A percentile compares a stretch with the other conserved stretches of the same genome.
These are phyloP conservation scores for Danionella dracula DNA, from an alignment of 2,797 vertebrate species.

Conservation along the genomic window DNA sequence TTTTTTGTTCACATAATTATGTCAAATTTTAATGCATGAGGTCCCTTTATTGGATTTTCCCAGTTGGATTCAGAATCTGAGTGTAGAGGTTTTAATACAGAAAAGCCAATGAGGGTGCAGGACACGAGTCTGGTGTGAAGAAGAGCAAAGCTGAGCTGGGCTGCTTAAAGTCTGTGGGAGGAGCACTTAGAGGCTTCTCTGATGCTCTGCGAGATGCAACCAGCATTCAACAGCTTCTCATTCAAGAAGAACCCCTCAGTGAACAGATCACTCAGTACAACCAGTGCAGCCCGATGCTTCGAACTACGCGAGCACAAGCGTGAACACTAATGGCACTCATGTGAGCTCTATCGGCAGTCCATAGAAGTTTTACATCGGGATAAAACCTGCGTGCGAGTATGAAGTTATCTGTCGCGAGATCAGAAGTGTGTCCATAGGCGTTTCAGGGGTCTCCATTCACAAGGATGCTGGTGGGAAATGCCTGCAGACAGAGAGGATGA, in stretches of 20 bases:
- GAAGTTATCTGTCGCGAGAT: slow-evolving; percentile 20
- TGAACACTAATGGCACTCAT: not conserved
- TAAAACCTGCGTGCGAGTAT: not conserved
- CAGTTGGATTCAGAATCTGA: too few relatives aligned
- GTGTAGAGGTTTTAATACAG: too few relatives aligned
- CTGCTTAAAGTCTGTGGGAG: not conserved
- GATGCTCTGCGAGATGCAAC: slow-evolving; percentile 19
- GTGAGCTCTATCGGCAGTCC: not conserved
- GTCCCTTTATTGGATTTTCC: too few relatives aligned
- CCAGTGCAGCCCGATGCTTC: slow-evolving; percentile 4
- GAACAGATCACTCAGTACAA: slow-evolving; percentile 18
- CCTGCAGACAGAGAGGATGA: slow-evolving; percentile 95
- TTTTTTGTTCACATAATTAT: too few relatives aligned
- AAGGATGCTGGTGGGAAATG: slow-evolving; percentile 99
- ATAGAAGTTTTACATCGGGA: slow-evolving; percentile 10
- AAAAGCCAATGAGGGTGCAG: not conserved
- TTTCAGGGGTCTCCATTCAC: slow-evolving; percentile 61
- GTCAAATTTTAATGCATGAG: too few relatives aligned
- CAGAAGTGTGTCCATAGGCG: slow-evolving; percentile 32
- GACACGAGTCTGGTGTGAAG: not conserved
- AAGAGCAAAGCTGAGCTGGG: slow-evolving; percentile 11
- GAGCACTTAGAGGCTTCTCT: slow-evolving; percentile 5
- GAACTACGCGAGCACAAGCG: not conserved
- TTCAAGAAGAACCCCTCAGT: slow-evolving; percentile 33
- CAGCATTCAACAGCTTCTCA: slow-evolving; percentile 10